These are phyloP conservation scores for Osmoderma eremita DNA, from an alignment of 2,888 invertebrate genomes.

Conservation along the genomic window DNA sequence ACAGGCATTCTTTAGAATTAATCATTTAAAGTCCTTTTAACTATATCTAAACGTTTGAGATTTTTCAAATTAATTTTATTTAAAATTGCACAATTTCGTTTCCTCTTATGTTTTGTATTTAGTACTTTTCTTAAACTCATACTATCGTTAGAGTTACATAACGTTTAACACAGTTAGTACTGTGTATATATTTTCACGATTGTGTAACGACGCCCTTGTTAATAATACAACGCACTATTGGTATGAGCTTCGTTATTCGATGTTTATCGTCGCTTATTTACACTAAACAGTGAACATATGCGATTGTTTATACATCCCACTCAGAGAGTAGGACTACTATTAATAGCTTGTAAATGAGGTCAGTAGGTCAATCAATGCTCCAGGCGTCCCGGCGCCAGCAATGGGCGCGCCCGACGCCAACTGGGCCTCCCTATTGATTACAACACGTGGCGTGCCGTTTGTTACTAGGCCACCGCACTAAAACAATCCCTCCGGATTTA, in stretches of 20 bases:
- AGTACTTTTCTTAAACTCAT: no score
- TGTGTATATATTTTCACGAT: not conserved
- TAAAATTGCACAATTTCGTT: no score
- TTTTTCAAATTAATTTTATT: no score
- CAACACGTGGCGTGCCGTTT: slow-evolving; percentile 42
- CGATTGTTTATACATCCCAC: slow-evolving; percentile 46
- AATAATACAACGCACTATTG: not conserved
- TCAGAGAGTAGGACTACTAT: slow-evolving; percentile 46
- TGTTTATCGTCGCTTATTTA: slow-evolving; percentile 5
- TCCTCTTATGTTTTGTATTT: no score
- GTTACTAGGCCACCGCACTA: slow-evolving; percentile 46
- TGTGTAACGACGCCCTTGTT: not conserved
- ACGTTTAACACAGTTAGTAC: no score
- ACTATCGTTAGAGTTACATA: not conserved
- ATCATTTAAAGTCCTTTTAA: no score
- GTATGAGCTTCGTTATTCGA: not conserved
- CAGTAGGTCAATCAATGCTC: slow-evolving; percentile 54
- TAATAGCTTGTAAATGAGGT: slow-evolving; percentile 50
- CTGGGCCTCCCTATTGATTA: slow-evolving; percentile 51
- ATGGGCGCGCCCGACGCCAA: slow-evolving; percentile 52
- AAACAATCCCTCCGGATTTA: slow-evolving; percentile 42
- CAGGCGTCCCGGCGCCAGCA: slow-evolving; percentile 52
- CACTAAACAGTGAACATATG: slow-evolving; percentile 34
- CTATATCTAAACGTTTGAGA: no score
- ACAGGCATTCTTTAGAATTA: no score